Evolutionary conservation across 2,113 vertebrate genomes (phyloP), one percentile per base, ranked within the genome.

Genomic region (Rousettus leschenaultii): DNA sequence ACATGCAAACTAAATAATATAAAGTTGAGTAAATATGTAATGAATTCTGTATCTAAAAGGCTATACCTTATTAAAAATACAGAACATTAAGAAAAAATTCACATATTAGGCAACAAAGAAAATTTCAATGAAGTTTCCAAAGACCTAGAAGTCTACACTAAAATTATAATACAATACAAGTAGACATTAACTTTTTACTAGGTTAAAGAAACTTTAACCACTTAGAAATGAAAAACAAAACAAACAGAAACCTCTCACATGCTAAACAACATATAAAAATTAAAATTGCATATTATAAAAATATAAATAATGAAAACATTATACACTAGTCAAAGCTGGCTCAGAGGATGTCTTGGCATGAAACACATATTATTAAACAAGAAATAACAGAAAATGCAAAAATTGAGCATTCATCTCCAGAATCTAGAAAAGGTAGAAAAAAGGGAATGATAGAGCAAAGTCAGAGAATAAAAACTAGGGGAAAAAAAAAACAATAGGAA

Each of bases 21-120:
- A 87, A 66, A 65, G 63, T 1, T 45, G 21, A 84, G 68, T n/a
- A 77, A 68, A 80, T 48, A 82, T 28, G 5, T 38, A 87, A 92
- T 88, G 21, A 51, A 83, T 84, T 92, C 59, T 88, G 6, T 77
- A 88, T 59, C 57, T 87, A 88, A 92, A 95, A 84, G 68, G 61
- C 22, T 75, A 11, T 77, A 24, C 0, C n/a, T 87, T 28, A 51
- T 93, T 89, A 84, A n/a, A 93, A 93, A 84, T 77, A 89, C 5
- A 61, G 43, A 84, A 8, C 30, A 93, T 61, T 65, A 55, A 59
- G 33, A 77, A 79, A 75, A 66, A 75, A 59, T 14, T 57, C 38
- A 59, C 13, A 26, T 28, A 68, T 51, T 92, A 78, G 24, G 10
- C 22, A 35, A 84, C 83, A 87, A 59, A 68, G 22, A 93, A 89